Conservation (phyloP, 2,797 vertebrate species). For the Rhinogobio ventralis region DNA sequence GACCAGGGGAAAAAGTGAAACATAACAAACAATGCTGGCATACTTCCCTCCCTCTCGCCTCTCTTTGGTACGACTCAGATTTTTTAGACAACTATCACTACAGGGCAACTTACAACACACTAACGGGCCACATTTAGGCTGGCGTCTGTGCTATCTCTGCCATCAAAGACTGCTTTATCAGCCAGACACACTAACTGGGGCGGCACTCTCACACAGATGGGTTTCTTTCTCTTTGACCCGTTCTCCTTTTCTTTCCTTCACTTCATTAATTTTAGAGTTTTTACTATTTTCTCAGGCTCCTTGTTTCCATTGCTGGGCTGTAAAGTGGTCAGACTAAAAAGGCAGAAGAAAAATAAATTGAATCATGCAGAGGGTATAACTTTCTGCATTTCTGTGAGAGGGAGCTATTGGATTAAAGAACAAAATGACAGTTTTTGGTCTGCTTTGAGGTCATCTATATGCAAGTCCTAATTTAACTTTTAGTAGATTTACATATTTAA, state of each 20-base stretch:
- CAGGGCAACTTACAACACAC: conserved; percentile 73
- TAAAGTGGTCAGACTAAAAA: neutral
- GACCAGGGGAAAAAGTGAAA: conserved; percentile 39
- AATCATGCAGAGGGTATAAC: neutral
- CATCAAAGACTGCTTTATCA: conserved; percentile 83
- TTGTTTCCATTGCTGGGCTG: neutral
- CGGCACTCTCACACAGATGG: conserved; percentile 78
- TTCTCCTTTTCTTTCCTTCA: conserved; percentile 53
- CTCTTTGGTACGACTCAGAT: conserved; percentile 67
- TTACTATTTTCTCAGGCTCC: conserved; percentile 24
- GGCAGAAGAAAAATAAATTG: neutral
- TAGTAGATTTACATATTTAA: neutral
- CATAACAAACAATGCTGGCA: conserved; percentile 58
- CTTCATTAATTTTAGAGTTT: conserved; percentile 24
- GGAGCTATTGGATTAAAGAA: neutral
- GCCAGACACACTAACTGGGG: conserved; percentile 78
- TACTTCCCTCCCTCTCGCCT: conserved; percentile 22
- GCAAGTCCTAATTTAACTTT: neutral
- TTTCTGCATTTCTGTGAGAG: neutral
- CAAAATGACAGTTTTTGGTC: neutral
- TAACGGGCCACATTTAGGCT: conserved; percentile 78
- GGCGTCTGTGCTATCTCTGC: conserved; percentile 82
- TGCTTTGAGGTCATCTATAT: neutral
- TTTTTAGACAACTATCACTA: conserved; percentile 77
- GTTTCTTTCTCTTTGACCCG: conserved; percentile 75